Evolutionary conservation across 2,888 invertebrate genomes (phyloP), one percentile per base, ranked within the genome.

Genomic region (Tachina fera): DNA sequence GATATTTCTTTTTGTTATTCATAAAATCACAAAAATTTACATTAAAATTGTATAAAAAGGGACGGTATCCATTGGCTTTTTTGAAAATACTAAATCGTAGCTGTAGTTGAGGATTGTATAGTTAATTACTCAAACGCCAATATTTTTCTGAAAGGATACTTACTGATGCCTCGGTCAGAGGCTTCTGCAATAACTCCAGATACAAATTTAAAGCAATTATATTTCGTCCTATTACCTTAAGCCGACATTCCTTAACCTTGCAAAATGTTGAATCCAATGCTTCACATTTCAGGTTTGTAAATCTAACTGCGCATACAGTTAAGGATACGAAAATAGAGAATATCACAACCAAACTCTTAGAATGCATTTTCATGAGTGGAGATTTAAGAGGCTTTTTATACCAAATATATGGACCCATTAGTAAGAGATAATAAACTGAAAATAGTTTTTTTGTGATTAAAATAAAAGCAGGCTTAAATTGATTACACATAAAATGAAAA

Each of bases 261-360:
- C 83, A 83, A 56, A 72, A 86, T 11, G 47, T 19, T 47, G 47
- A 4, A 53, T 83, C 86, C 4, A 72, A 60, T 31, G 47, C 56
- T 9, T 71, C 65, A 49, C 83, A 83, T 72, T 79, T 60, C 0
- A 83, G 16, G 41, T 86, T 86, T 4, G 83, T 75, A 47, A 86
- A 49, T 39, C 75, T 83, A 9, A 51, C 1, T 47, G 2, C 1
- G 1, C 68, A 19, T 1, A n/a, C 41, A 9, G 39, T 31, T 31
- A 31, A 31, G 31, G 31, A 2, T 3, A 31, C 4, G 31, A 31
- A 31, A 31, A 31, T 1, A 49, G 3, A 49, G n/a, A 14, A 8
- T n/a, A 49, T 49, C 4, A 49, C 8, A 49, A 14, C 3, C 4
- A 31, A 31, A 31, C 31, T 31, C 31, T 31, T 53, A 11, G 3